Percentiles rank a stretch among this genome's conserved stretches.
These are phyloP conservation scores for Montifringilla adamsi DNA, from an alignment of 2,113 vertebrate species.

Conservation along the genomic window DNA sequence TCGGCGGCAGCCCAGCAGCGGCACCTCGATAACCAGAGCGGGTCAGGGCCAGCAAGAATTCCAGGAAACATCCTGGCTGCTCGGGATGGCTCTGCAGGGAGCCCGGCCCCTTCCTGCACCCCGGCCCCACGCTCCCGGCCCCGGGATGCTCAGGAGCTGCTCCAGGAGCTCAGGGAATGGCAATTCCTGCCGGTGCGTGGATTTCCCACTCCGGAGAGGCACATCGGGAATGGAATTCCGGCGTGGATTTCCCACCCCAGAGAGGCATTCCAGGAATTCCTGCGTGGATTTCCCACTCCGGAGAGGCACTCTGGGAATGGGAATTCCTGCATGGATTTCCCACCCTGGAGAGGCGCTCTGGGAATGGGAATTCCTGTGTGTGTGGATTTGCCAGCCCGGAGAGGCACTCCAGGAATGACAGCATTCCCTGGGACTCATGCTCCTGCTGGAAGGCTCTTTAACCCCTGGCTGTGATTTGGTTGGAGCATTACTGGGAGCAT, in stretches of 20 bases:
- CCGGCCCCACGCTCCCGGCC: background rate
- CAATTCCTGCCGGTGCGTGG: too few relatives aligned
- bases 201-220: too few relatives aligned
- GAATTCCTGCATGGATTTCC: too few relatives aligned
- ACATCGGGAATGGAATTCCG: background rate
- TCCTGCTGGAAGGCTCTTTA: background rate
- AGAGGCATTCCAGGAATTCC: background rate
- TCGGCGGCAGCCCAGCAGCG: background rate
- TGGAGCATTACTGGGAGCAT: background rate
- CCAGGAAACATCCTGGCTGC: constrained; percentile 67
- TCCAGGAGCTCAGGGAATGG: background rate
- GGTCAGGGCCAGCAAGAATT: constrained; percentile 61
- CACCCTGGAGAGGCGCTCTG: too few relatives aligned
- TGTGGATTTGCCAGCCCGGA: background rate
- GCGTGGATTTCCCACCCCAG: background rate
- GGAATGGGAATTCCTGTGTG: too few relatives aligned
- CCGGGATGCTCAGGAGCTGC: constrained; percentile 28
- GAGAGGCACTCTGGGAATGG: too few relatives aligned
- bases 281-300: too few relatives aligned
- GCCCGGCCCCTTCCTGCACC: background rate
- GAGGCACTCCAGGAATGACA: accelerated
- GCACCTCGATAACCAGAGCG: background rate
- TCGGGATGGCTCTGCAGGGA: background rate
- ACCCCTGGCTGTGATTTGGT: accelerated
- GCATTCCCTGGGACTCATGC: accelerated